Evolutionary conservation across 2,797 vertebrate genomes (phyloP).

Genomic region (Pipistrellus kuhlii): DNA sequence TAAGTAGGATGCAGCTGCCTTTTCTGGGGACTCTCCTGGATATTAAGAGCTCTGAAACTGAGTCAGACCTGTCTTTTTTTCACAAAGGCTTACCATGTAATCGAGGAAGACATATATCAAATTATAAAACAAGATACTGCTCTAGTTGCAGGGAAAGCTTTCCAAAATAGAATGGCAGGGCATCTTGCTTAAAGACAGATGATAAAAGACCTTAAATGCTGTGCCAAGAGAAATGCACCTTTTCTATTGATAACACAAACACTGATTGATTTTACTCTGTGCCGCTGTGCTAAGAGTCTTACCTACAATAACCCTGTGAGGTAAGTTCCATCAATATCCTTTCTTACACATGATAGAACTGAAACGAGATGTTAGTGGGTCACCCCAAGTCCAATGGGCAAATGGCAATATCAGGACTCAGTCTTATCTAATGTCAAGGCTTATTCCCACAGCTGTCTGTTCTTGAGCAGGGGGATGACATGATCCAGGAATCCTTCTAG

Average conservation of each 20-base stretch:
- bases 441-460: background rate
- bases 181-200: background rate
- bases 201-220: background rate
- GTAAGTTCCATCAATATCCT: background rate
- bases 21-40: background rate
- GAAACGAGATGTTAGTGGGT: background rate
- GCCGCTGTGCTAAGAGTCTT: background rate
- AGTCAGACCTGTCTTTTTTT: background rate
- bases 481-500: background rate
- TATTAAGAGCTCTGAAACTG: background rate
- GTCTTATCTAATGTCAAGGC: background rate
- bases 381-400: background rate
- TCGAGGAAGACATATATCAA: background rate
- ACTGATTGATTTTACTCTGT: background rate
- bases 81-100: background rate
- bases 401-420: background rate
- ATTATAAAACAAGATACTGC: background rate
- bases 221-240: background rate
- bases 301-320: background rate
- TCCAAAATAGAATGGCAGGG: background rate
- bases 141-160: background rate
- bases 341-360: background rate
- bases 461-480: background rate
- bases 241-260: background rate
- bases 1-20: background rate